These are phyloP conservation scores for Gryllus longicercus DNA, from an alignment of 2,888 invertebrate species.

Conservation along the genomic window DNA sequence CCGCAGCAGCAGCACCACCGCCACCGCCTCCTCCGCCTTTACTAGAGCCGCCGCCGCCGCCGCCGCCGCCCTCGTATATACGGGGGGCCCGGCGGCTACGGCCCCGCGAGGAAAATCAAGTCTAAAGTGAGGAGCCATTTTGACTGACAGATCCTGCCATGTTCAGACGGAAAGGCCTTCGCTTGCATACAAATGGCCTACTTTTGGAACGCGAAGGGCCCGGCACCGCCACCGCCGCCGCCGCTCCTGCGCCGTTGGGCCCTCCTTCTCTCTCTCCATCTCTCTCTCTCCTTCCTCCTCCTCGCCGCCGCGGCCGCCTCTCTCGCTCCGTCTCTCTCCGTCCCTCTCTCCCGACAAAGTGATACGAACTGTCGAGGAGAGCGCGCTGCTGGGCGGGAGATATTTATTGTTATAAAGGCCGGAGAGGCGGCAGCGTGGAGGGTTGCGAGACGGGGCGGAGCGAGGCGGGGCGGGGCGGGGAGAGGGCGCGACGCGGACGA, in stretches of 20 bases:
- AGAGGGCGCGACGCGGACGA: conserved; percentile 4
- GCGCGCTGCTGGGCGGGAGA: conserved; percentile 27
- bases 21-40: background rate
- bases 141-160: conserved; percentile 51
- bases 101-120: conserved; percentile 44
- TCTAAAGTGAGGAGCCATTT: conserved; percentile 46
- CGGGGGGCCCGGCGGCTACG: background rate
- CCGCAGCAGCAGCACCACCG: background rate
- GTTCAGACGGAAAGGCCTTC: conserved; percentile 49
- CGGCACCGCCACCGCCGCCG: conserved; percentile 37
- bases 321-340: conserved; percentile 4
- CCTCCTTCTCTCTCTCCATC: conserved; percentile 32
- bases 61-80: background rate
- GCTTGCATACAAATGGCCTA: conserved; percentile 50
- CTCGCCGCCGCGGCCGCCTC: conserved; percentile 41
- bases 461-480: background rate
- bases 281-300: conserved; percentile 4
- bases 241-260: background rate
- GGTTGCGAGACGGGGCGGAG: conserved; percentile 11
- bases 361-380: conserved; percentile 37
- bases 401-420: conserved; percentile 39
- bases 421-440: conserved; percentile 23
- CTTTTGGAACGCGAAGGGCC: conserved; percentile 44
- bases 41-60: background rate
- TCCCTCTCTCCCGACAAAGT: conserved; percentile 34